Evolutionary conservation across 1,140 invertebrate genomes (phyloP).

Genomic region (Papilio machaon): DNA sequence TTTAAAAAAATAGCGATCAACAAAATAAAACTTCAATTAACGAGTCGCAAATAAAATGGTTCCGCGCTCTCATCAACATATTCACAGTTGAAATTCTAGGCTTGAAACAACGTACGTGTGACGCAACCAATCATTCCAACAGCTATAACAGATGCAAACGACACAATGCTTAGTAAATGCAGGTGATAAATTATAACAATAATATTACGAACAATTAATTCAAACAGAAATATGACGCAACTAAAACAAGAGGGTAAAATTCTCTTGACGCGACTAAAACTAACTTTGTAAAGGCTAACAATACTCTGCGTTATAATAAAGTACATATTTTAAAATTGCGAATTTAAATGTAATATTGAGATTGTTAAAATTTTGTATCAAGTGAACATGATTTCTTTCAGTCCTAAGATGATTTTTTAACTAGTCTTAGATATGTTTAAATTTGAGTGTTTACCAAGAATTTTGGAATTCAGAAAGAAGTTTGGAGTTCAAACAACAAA

Average conservation of each 20-base stretch:
- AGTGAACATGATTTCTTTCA: no score
- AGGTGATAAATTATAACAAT: constrained; percentile 15
- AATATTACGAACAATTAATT: not conserved
- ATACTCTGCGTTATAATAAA: no score
- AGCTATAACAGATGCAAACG: constrained; percentile 1
- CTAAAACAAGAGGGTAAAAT: not conserved
- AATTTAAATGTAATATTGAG: no score
- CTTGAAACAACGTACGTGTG: not conserved
- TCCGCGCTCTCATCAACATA: constrained; percentile 10
- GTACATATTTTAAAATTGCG: no score
- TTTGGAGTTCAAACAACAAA: not conserved
- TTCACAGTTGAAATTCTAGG: constrained; percentile 13
- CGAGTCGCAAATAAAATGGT: constrained; percentile 4
- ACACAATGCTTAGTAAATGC: constrained; percentile 12
- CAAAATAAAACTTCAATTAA: constrained; percentile 23
- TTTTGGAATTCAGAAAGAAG: no score
- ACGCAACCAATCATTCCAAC: constrained; percentile 26
- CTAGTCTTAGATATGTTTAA: no score
- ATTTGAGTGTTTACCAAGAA: no score
- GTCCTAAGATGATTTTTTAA: no score
- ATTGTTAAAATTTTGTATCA: no score
- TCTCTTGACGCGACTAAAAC: not conserved
- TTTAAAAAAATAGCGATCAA: constrained; percentile 25
- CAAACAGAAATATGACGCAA: not conserved
- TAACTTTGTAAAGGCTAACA: not conserved